Base-by-base conservation (phyloP, 2,888 invertebrate species). In the Drosophila macrospina region DNA sequence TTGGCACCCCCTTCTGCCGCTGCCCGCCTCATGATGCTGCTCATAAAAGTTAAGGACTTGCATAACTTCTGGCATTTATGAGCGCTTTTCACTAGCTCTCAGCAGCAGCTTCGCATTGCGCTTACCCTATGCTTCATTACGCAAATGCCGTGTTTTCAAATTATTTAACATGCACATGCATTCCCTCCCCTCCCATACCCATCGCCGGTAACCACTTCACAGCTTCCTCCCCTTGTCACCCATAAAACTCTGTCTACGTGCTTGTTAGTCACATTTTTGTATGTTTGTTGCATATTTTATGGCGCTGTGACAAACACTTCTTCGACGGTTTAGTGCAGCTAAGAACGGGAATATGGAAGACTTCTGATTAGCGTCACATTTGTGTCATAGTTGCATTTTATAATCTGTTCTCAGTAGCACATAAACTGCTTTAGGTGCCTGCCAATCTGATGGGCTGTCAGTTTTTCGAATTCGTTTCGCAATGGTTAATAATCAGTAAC, bases 41-140 rank as follows among this genome's bases (percentile, higher is more conserved):
- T 66, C 81, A 81, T 86, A 84, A 86, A 86, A 86, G 89, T 86
- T 86, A 86, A 88, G 85, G 77, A 84, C 80, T 81, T 81, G 87
- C 77, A 72, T 80, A 78, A 77, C 81, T 88, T 80, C 76, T 79
- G 73, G 81, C 81, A 86, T 80, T 88, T 88, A 74, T 86, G 73
- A 76, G 81, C 74, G 69, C 81, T 78, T 82, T 83, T 89, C 72
- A 86, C 80, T 72, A 67, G 81, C 74, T 70, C 66, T 55, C 67
- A 59, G 26, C 65, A 72, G 55, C 64, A 52, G 39, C 30, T 28
- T 60, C 36, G 6, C 30, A n/a, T 63, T 62, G 71, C 77, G 72
- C 78, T 76, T 75, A 82, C 83, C 84, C 82, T 86, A 91, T 91
- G 91, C 89, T 91, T 91, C 91, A 91, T 91, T 91, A 91, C 89